phyloP scores from a whole-genome alignment of 2,888 invertebrate genomes.

The Amphipoea lucens region DNA sequence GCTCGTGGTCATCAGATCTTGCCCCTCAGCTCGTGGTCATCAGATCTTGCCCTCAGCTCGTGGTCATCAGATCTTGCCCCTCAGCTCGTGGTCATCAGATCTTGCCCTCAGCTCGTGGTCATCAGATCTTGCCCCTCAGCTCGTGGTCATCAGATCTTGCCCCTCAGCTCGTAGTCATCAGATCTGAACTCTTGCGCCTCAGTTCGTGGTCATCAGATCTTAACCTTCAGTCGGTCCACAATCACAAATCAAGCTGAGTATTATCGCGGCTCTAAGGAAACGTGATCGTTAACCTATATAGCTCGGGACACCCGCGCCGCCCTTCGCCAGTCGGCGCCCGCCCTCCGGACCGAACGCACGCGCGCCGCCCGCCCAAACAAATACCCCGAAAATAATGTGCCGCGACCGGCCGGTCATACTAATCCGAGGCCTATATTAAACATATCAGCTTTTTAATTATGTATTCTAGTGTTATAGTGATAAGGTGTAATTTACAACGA shows the following conservation, averaged over 20 bases:
- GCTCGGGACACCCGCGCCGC: slow-evolving; percentile 69
- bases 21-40: no score
- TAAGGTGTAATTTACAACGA: slow-evolving; percentile 71
- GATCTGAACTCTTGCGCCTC: no score
- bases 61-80: no score
- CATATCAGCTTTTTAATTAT: slow-evolving; percentile 82
- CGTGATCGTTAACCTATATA: slow-evolving; percentile 87
- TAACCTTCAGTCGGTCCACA: slow-evolving; percentile 66
- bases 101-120: no score
- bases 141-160: no score
- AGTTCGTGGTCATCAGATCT: slow-evolving; percentile 59
- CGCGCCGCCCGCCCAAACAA: slow-evolving; percentile 70
- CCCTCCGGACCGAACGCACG: slow-evolving; percentile 79
- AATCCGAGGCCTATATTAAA: slow-evolving; percentile 81
- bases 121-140: no score
- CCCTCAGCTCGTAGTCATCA: no score
- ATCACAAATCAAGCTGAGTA: slow-evolving; percentile 72
- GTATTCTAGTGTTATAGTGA: slow-evolving; percentile 67
- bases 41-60: no score
- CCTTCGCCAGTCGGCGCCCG: slow-evolving; percentile 85
- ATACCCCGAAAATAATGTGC: slow-evolving; percentile 61
- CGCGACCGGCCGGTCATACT: slow-evolving; percentile 63
- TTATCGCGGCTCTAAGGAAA: slow-evolving; percentile 75
- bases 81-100: no score
- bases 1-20: no score